Base-by-base conservation (phyloP, 2,113 vertebrate species). In the Colistium nudipinnis region DNA sequence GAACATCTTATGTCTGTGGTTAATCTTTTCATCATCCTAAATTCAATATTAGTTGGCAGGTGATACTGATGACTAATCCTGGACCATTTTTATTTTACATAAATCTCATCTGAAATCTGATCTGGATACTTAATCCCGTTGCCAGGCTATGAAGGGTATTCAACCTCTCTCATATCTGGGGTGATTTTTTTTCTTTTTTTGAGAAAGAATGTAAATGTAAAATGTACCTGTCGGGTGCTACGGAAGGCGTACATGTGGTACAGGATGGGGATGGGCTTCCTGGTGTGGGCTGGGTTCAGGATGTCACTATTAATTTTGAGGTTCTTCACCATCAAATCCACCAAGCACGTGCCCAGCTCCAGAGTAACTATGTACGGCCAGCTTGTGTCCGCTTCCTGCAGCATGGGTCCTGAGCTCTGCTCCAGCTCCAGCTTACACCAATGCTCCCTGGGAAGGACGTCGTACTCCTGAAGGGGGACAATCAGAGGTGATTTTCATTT, bases 181-280 rank as follows among this genome's bases (percentile, higher is more conserved):
- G n/a, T n/a, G n/a, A n/a, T n/a, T n/a, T n/a, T n/a, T n/a, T n/a
- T n/a, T n/a, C n/a, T n/a, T n/a, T n/a, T n/a, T n/a, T n/a, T n/a
- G n/a, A n/a, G n/a, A n/a, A n/a, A n/a, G n/a, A n/a, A 27, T 13
- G 13, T 38, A 38, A 12, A 38, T 38, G 36, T 27, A 22, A 25
- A 55, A 54, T 12, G 80, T 87, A 96, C 97, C 96, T 98, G 95
- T 22, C 87, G 92, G 39, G 54, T 91, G 86, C 91, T 95, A 7
- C 91, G 95, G 87, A 97, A 99, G 38, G 95, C 93, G 73, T 99
- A 99, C 88, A 98, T 92, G 25, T 99, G 98, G 81, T 98, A 99
- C 20, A 99, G 93, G 41, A 95, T 92, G 0, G 96, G 95, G 71
- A 99, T 93, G 33, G 86, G 84, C 39, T 80, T 93, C 44, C 60